Conservation (phyloP, 53 echinoderm and acorn worm species). For the Pentamera pediparva region DNA sequence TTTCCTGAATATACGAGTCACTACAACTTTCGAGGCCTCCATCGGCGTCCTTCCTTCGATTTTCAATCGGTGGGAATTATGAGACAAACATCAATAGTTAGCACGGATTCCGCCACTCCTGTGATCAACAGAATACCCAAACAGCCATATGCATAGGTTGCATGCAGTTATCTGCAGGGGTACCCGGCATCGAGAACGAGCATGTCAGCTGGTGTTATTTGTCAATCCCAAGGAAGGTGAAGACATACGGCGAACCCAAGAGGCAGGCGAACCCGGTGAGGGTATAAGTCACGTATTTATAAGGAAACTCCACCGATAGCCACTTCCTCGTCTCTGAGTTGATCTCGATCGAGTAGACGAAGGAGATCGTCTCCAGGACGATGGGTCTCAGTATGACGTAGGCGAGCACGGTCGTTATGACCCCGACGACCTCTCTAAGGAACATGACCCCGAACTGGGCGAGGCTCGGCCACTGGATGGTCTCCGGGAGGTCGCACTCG, state of each 20-base stretch:
- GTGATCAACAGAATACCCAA: no score
- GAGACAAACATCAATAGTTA: no score
- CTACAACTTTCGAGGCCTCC: no score
- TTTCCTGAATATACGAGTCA: no score
- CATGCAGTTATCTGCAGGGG: no score
- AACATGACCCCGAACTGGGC: constrained; percentile 43
- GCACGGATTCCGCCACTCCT: no score
- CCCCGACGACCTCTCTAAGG: constrained; percentile 42
- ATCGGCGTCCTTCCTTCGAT: no score
- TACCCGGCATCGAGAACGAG: no score
- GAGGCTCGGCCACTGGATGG: constrained; percentile 54
- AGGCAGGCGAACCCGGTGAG: constrained; percentile 11
- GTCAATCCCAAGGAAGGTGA: constrained; percentile 38
- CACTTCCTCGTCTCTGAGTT: constrained; percentile 46
- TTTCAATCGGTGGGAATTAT: no score
- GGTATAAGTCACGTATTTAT: constrained; percentile 62
- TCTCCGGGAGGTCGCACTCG: constrained; percentile 39
- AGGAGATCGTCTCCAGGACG: constrained; percentile 40
- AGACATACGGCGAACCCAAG: constrained; percentile 35
- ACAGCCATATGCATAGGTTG: no score
- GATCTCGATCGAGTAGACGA: constrained; percentile 45
- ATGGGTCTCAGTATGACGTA: constrained; percentile 49
- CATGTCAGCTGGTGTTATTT: no score
- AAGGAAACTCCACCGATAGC: constrained; percentile 53
- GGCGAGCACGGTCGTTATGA: constrained; percentile 27